Evolutionary conservation across 2,888 invertebrate species (phyloP), one percentile per base, ranked within the genome.

Genomic region (Cheilosia pagana): DNA sequence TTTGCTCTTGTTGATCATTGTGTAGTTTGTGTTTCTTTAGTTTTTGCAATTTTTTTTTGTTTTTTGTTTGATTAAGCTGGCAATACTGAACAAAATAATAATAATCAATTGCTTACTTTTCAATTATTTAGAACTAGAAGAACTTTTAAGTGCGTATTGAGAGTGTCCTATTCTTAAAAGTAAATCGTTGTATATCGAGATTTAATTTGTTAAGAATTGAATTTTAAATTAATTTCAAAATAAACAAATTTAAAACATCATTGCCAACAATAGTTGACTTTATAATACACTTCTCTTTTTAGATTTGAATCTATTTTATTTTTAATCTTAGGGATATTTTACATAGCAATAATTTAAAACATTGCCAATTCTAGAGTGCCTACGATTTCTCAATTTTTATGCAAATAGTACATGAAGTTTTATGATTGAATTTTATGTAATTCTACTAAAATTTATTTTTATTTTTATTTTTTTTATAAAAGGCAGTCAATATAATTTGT

Each of bases 401-500:
- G 75, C 79, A 85, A 67, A 60, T 81, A 81, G 75, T 81, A 75
- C 75, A 81, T 81, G 79, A 85, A 81, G 31, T 81, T 75, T 70
- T 62, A 85, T 81, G 85, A 85, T 81, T 81, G 81, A 85, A 63
- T 79, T 83, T 74, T 70, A 78, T 74, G 21, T 65, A 65, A 48
- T 55, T 70, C 70, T 43, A 63, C 48, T 53, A 39, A 35, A 53
- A 48, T 23, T 45, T 65, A 57, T 19, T 28, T 52, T 35, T 71
- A 35, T 12, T 65, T 28, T 57, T 52, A 45, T 21, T 55, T 53
- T 4, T 59, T 55, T 71, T 85, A 85, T 76, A 85, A 85, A 85
- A 85, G 85, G 85, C 85, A 85, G 85, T 85, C 85, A 85, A 81
- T 85, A 71, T 75, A 85, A 76, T 85, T 85, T 85, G 60, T 71